phyloP scores from a whole-genome alignment of 1,140 invertebrate species.

The Calliopsis andreniformis region DNA sequence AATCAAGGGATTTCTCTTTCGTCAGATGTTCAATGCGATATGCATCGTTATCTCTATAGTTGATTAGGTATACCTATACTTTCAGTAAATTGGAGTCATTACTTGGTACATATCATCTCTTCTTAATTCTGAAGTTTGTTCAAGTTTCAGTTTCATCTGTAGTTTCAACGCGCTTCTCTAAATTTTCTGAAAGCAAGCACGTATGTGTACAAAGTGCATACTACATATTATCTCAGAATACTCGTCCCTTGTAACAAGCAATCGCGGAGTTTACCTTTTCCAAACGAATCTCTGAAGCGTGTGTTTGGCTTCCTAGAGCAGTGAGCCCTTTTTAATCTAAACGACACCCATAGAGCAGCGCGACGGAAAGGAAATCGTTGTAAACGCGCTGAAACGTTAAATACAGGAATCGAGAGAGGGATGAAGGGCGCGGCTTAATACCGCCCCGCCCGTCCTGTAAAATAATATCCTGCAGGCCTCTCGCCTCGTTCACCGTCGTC shows the following conservation, averaged over 20 bases:
- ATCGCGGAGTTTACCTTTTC: background rate
- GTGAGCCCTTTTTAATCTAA: background rate
- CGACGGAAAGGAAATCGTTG: conserved; percentile 45
- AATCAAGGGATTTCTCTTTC: background rate
- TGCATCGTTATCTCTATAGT: too few relatives aligned
- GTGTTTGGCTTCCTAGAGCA: background rate
- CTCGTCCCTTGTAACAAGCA: too few relatives aligned
- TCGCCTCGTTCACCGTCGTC: background rate
- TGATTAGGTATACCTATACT: too few relatives aligned
- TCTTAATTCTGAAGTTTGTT: too few relatives aligned
- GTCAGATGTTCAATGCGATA: background rate
- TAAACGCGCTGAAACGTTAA: conserved; percentile 66
- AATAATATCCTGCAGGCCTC: conserved; percentile 62
- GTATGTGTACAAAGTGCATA: too few relatives aligned
- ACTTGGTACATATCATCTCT: too few relatives aligned
- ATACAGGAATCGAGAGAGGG: conserved; percentile 38
- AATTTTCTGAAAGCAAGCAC: too few relatives aligned
- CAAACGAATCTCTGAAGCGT: background rate
- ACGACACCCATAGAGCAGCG: background rate
- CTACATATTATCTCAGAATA: too few relatives aligned
- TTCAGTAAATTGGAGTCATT: too few relatives aligned
- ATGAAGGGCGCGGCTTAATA: conserved; percentile 35
- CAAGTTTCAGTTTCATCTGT: too few relatives aligned
- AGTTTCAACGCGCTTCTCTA: too few relatives aligned
- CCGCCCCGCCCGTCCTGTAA: conserved; percentile 51